Conservation (phyloP, 2,113 vertebrate genomes). For the Hippocampus mohnikei region DNA sequence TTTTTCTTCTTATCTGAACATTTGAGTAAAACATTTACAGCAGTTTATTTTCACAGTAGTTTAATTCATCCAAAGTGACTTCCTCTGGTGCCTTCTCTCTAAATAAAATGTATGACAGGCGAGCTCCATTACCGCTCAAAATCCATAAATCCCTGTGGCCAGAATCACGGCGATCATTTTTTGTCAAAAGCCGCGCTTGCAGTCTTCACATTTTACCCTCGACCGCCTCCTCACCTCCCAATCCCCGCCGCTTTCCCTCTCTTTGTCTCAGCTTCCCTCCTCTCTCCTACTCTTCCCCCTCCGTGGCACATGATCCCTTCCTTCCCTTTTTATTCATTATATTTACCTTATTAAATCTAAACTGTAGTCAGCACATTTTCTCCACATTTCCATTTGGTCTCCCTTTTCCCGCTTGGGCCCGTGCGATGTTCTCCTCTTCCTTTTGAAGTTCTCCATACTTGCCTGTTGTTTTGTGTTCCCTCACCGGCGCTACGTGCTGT, state of each 20-base stretch:
- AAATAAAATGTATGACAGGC: not conserved
- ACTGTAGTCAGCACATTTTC: not conserved
- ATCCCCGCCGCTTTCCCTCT: conserved; percentile 3
- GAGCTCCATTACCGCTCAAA: not conserved
- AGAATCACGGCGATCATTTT: not conserved
- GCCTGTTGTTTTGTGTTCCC: conserved; percentile 64
- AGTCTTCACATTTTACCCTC: conserved; percentile 8
- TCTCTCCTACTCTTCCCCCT: conserved; percentile 20
- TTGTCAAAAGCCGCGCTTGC: conserved; percentile 4
- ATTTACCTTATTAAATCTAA: conserved; percentile 2
- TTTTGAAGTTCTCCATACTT: conserved; percentile 64
- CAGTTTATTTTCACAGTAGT: conserved; percentile 50
- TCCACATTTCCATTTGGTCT: not conserved
- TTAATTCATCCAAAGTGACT: conserved; percentile 13
- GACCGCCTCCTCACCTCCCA: conserved; percentile 17
- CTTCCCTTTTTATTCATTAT: not conserved
- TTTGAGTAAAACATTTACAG: conserved; percentile 26
- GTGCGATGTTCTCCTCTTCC: conserved; percentile 35
- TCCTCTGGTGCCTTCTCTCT: conserved; percentile 11
- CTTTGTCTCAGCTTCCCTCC: conserved; percentile 39
- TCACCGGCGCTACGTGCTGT: conserved; percentile 66
- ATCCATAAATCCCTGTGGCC: not conserved
- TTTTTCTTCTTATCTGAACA: conserved; percentile 39
- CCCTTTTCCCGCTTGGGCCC: conserved; percentile 20
- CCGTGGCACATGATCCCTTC: conserved; percentile 1